Base-by-base conservation (phyloP, 1,140 invertebrate species). In the Manduca sexta region DNA sequence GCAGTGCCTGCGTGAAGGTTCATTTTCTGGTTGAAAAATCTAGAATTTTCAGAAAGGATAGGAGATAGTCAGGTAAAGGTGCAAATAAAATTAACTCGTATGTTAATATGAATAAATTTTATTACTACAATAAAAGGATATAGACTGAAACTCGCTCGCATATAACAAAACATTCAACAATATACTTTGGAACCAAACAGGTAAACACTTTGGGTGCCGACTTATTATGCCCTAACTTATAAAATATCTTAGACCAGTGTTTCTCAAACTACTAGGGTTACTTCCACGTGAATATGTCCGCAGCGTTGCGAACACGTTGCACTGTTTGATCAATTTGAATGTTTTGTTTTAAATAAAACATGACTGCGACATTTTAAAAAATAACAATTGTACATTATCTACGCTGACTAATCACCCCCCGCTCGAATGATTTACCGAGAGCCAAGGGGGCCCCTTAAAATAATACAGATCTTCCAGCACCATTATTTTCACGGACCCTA, bases 81-180 rank as follows among this genome's bases (percentile, higher is more conserved):
- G 1, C 21, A 26, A 0, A 26, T 26, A 26, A 26, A 26, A 26
- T 5, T 26, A 5, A 26, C 4, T 5, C 21, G 1, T 26, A 26
- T 50, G 54, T 66, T 73, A 77, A 77, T 80, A 83, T 77, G 76
- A 81, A 84, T 84, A 82, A 75, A 84, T 73, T 84, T 84, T 84
- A 84, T 84, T 84, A 72, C 77, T 81, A 81, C 70, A 69, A 79
- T 84, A 77, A 80, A 84, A 80, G 70, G 65, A 70, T 68, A 79
- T 78, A 74, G 64, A 74, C 66, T 69, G 56, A 72, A 78, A 64
- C 68, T 60, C 70, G 65, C 63, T 70, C 65, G 53, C 55, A 52
- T 65, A 49, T 75, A 84, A 84, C 78, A 84, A 80, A 84, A 84
- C 78, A 79, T 80, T 82, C 72, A 84, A 84, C 80, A 82, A 82